Evolutionary conservation across 2,888 invertebrate species (phyloP), one percentile per base, ranked within the genome.

Genomic region (Metalampra italica): DNA sequence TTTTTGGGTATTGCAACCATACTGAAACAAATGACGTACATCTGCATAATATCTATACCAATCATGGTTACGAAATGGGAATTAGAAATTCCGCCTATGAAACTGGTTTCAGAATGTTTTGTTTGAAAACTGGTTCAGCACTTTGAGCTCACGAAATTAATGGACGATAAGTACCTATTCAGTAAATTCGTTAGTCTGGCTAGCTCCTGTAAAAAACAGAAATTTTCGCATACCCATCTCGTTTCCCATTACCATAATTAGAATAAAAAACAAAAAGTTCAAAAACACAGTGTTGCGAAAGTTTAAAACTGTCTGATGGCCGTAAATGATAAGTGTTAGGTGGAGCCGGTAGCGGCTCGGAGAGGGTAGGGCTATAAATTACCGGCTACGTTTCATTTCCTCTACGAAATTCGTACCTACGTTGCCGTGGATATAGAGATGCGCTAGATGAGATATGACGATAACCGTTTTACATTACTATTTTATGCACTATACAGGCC

Each of bases 291-390:
- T 29, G 7, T 29, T 29, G 29, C 29, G 29, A 29, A 42, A 29
- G 15, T 45, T 39, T 39, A 30, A 45, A 45, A 45, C 45, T 39
- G 12, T 36, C 37, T 50, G 72, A 72, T 69, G 68, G 78, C 76
- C 77, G 80, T 80, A 79, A 85, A 83, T 83, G 85, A 87, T 87
- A 86, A 84, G 82, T 81, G 78, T 75, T 68, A 66, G 76, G 74
- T 71, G 65, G 68, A 76, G 75, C 76, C 78, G 73, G 76, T 62
- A 62, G 70, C 62, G 73, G 75, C 29, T 11, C 34, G 37, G 76
- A 29, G 44, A 71, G 75, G 73, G 77, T 71, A 62, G 62, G 64
- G 65, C 75, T 32, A 40, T 46, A 46, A 87, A 87, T 87, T 81
- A 77, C 71, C 50, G 61, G 63, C 68, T 74, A 77, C 80, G 79